These are phyloP conservation scores for Crossaster papposus DNA, from an alignment of 53 echinoderm and acorn worm genomes.

Conservation along the genomic window DNA sequence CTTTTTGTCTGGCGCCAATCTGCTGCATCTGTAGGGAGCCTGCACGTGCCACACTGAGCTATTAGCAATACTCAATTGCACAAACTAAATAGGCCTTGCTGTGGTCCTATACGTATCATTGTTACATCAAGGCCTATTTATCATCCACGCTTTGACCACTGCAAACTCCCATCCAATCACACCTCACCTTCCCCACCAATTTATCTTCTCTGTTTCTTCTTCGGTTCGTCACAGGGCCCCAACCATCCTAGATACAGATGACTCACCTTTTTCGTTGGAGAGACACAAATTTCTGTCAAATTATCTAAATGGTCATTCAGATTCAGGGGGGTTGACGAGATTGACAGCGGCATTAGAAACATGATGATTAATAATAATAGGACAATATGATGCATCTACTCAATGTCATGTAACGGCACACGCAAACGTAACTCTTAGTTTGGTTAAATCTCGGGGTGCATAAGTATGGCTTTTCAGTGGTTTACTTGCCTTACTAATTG, in stretches of 20 bases:
- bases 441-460: not conserved
- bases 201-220: slow-evolving; percentile 27
- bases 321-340: not conserved
- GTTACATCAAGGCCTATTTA: slow-evolving; percentile 44
- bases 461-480: not conserved
- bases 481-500: not conserved
- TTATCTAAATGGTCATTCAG: not conserved
- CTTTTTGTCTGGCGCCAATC: slow-evolving; percentile 6
- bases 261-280: slow-evolving; percentile 1
- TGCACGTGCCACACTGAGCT: slow-evolving; percentile 20
- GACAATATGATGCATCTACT: not conserved
- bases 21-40: slow-evolving; percentile 27
- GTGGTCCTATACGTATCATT: slow-evolving; percentile 12
- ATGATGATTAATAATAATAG: not conserved
- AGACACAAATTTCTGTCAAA: not conserved
- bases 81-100: slow-evolving; percentile 40
- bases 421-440: not conserved
- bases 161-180: slow-evolving; percentile 18
- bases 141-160: slow-evolving; percentile 12
- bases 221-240: not conserved
- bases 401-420: not conserved
- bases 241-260: not conserved
- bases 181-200: not conserved
- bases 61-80: slow-evolving; percentile 48
- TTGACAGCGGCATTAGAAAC: not conserved